phyloP scores from a whole-genome alignment of 1,140 invertebrate species.

The Aphelinus certus region DNA sequence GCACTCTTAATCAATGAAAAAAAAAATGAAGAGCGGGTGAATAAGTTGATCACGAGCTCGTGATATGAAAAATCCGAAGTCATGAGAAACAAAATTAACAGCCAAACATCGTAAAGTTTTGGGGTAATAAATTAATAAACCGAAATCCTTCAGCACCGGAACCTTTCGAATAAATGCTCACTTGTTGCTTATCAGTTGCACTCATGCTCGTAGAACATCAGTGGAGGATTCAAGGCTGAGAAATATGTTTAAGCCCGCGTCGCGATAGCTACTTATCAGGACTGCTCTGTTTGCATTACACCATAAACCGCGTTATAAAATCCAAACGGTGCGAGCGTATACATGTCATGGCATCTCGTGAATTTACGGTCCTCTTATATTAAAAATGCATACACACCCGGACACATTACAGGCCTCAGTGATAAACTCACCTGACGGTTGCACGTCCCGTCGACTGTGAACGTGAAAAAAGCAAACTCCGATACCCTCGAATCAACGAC shows the following conservation, averaged over 20 bases:
- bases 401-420: slow-evolving; percentile 41
- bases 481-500: slow-evolving; percentile 33
- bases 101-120: slow-evolving; percentile 28
- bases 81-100: slow-evolving; percentile 22
- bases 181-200: slow-evolving; percentile 58
- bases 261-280: slow-evolving; percentile 65
- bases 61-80: not conserved
- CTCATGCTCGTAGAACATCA: slow-evolving; percentile 46
- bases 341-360: slow-evolving; percentile 55
- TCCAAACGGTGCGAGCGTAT: slow-evolving; percentile 52
- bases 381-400: slow-evolving; percentile 54
- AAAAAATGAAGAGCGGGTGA: not conserved
- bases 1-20: not conserved
- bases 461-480: slow-evolving; percentile 27
- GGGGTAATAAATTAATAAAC: slow-evolving; percentile 35
- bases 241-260: slow-evolving; percentile 61
- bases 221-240: slow-evolving; percentile 31
- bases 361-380: slow-evolving; percentile 59
- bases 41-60: no score
- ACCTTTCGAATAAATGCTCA: slow-evolving; percentile 41
- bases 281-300: slow-evolving; percentile 58
- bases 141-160: slow-evolving; percentile 29
- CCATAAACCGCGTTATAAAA: slow-evolving; percentile 63
- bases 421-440: slow-evolving; percentile 54
- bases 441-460: slow-evolving; percentile 36